Evolutionary conservation across 2,113 vertebrate species (phyloP).

Genomic region (Equus quagga): DNA sequence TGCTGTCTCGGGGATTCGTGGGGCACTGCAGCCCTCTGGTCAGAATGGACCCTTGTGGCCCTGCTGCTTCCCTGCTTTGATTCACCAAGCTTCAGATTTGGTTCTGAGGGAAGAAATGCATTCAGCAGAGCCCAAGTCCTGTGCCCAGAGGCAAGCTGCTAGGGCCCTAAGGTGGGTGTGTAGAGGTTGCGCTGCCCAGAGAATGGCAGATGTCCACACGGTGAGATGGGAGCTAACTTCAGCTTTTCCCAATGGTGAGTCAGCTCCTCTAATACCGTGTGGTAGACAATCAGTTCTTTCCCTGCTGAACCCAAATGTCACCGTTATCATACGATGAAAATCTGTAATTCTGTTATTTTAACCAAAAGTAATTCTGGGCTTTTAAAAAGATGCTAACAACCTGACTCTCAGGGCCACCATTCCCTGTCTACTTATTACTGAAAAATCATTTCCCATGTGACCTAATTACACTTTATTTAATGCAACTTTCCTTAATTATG

Average conservation of each 20-base stretch:
- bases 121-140: not conserved
- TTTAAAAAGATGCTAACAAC: not conserved
- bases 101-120: not conserved
- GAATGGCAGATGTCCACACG: accelerated
- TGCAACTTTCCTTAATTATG: not conserved
- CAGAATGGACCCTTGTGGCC: accelerated
- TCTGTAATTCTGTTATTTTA: not conserved
- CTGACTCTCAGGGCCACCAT: not conserved
- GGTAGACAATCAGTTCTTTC: not conserved
- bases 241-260: not conserved
- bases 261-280: not conserved
- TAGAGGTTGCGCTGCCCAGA: too few relatives aligned
- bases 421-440: not conserved
- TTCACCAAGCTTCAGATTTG: not conserved
- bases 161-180: not conserved
- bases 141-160: accelerated
- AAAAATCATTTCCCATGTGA: not conserved
- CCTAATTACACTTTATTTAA: not conserved
- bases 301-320: not conserved
- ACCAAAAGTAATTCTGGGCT: not conserved
- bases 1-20: accelerated
- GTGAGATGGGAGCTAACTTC: too few relatives aligned
- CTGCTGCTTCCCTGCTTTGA: not conserved
- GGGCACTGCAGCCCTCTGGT: accelerated
- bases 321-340: not conserved